Conservation (phyloP, 37 sponge, comb jelly and placozoan species). For the Ianthella basta region DNA sequence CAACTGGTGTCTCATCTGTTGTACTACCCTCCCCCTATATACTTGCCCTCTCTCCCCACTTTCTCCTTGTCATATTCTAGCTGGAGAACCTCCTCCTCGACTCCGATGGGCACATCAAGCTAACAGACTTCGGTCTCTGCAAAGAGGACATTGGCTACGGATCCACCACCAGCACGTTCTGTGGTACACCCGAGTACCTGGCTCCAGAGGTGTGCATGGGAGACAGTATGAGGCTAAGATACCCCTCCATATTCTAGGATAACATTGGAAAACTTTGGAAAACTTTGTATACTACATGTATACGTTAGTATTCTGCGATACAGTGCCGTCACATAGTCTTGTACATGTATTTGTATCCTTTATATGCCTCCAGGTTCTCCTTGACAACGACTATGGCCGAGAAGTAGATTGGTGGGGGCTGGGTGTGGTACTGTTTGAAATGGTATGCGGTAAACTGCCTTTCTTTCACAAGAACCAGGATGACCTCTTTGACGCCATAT, state of each 20-base stretch:
- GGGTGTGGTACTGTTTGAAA: constrained; percentile 98
- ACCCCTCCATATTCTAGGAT: background rate
- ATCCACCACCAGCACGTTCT: constrained; percentile 94
- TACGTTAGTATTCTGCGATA: no score
- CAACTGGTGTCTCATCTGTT: no score
- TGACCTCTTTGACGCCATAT: constrained; percentile 87
- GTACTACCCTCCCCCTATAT: no score
- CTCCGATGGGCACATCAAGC: constrained; percentile 92
- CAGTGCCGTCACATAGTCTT: no score
- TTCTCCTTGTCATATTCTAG: no score
- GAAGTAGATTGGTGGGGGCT: constrained; percentile 99
- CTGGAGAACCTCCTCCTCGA: constrained; percentile 97
- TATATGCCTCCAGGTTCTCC: constrained; percentile 80
- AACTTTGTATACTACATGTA: background rate
- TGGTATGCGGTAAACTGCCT: constrained; percentile 98
- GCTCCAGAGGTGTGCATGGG: constrained; percentile 64
- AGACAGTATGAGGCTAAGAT: constrained; percentile 3
- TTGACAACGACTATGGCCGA: constrained; percentile 96
- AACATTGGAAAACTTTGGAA: background rate
- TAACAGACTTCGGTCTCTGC: constrained; percentile 98
- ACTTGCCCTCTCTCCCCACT: no score
- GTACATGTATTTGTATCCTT: no score
- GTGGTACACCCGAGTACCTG: constrained; percentile 79
- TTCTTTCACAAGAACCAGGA: constrained; percentile 96
- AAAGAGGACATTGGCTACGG: constrained; percentile 96